Conservation (phyloP, 2,113 vertebrate species). For the Cricetomys ansorgei region DNA sequence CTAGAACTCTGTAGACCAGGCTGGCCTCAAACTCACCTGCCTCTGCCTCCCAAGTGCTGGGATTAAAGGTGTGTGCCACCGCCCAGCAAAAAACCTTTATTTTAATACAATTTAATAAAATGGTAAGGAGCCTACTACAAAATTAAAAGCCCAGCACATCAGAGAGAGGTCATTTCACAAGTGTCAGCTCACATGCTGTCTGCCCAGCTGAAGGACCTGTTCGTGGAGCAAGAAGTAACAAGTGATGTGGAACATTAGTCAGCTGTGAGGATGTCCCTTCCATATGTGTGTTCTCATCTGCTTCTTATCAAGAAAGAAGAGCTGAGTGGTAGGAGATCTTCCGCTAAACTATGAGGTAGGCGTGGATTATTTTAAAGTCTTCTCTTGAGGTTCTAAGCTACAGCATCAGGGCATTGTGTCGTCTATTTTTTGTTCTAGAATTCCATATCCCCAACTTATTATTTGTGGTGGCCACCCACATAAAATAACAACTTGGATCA, state of each 20-base stretch:
- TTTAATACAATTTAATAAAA: not conserved
- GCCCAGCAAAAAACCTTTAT: not conserved
- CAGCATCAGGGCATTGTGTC: not conserved
- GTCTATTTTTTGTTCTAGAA: not conserved
- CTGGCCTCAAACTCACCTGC: too few species aligned
- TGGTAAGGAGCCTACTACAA: not conserved
- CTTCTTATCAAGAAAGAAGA: not conserved
- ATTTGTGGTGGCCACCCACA: not conserved
- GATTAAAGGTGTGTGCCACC: too few species aligned
- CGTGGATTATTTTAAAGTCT: not conserved
- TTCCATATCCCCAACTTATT: not conserved
- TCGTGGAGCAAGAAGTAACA: not conserved
- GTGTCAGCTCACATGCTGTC: not conserved
- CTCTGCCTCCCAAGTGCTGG: too few species aligned
- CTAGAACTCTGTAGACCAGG: too few species aligned
- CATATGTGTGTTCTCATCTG: not conserved
- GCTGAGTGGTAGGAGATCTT: not conserved
- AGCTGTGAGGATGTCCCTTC: constrained; percentile 14
- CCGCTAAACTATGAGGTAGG: not conserved
- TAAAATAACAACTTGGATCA: not conserved
- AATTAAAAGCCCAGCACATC: not conserved
- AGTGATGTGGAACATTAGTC: not conserved
- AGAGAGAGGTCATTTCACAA: not conserved
- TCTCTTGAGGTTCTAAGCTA: not conserved
- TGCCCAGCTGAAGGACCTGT: not conserved